A percentile compares a stretch with the other conserved stretches of the same genome.
Evolutionary conservation across 2,113 vertebrate species (phyloP).

Genomic region (Petromus typicus): DNA sequence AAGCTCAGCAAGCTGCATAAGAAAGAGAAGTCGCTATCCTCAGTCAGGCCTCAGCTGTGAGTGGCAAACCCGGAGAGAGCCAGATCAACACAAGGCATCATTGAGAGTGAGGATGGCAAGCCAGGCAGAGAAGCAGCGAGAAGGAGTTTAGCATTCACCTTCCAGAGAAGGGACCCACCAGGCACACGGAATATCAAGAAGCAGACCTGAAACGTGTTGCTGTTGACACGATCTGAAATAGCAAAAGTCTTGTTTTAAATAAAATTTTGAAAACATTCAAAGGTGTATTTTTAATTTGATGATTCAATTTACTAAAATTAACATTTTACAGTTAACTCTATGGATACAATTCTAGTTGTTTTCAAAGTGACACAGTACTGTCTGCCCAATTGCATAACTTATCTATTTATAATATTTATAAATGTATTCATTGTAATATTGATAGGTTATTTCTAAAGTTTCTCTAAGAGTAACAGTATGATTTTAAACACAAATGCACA

Average conservation of each 20-base stretch:
- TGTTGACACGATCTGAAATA: not conserved
- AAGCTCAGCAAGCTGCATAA: not conserved
- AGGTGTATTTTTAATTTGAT: not conserved
- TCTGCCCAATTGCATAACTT: not conserved
- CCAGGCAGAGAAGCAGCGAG: not conserved
- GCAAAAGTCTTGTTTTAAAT: not conserved
- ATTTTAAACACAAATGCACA: not conserved
- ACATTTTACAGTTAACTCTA: not conserved
- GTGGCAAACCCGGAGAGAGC: not conserved
- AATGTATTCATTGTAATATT: not conserved
- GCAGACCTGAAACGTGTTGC: not conserved
- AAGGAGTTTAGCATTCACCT: not conserved
- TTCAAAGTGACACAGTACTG: not conserved
- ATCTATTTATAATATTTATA: not conserved
- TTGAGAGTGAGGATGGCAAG: rapidly evolving
- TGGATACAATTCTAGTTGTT: not conserved
- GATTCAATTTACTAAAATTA: not conserved
- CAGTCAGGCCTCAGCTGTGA: not conserved
- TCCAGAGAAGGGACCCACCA: not conserved
- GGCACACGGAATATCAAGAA: not conserved
- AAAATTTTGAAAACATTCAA: not conserved
- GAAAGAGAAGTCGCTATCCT: not conserved
- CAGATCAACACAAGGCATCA: not conserved
- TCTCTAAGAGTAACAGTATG: slow-evolving; percentile 3
- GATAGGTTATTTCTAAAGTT: not conserved